Evolutionary conservation across 2,888 invertebrate species (phyloP).

Genomic region (Conchocele bisecta): DNA sequence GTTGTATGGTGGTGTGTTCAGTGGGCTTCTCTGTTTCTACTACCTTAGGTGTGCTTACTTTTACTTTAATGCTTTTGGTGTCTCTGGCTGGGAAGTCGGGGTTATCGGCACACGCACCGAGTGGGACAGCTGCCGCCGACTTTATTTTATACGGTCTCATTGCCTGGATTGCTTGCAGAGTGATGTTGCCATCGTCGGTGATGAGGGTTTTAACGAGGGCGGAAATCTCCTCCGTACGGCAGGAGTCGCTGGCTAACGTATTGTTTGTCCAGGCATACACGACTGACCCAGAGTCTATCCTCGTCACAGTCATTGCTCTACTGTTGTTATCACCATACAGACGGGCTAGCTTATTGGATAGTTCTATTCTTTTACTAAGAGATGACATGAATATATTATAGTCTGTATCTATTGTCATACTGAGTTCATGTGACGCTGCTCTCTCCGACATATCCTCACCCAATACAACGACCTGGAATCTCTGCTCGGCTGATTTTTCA

Average conservation of each 20-base stretch:
- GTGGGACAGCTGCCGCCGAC: conserved; percentile 62
- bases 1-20: conserved; percentile 2
- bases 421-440: conserved; percentile 75
- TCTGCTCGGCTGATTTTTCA: conserved; percentile 77
- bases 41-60: neutral
- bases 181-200: conserved; percentile 80
- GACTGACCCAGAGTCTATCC: conserved; percentile 86
- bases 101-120: conserved; percentile 82
- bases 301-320: conserved; percentile 87
- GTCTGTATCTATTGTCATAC: conserved; percentile 82
- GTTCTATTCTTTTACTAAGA: conserved; percentile 91
- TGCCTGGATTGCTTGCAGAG: conserved; percentile 65
- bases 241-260: conserved; percentile 89
- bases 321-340: conserved; percentile 91
- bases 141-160: conserved; percentile 69
- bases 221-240: conserved; percentile 90
- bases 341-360: conserved; percentile 87
- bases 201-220: conserved; percentile 85
- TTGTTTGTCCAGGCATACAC: conserved; percentile 91
- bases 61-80: conserved; percentile 8
- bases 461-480: conserved; percentile 50
- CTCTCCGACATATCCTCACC: conserved; percentile 28
- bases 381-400: conserved; percentile 88
- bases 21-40: conserved; percentile 27
- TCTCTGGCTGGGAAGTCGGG: conserved; percentile 64